Base-by-base conservation (phyloP, 2,888 invertebrate genomes). In the Heliconius hortense region DNA sequence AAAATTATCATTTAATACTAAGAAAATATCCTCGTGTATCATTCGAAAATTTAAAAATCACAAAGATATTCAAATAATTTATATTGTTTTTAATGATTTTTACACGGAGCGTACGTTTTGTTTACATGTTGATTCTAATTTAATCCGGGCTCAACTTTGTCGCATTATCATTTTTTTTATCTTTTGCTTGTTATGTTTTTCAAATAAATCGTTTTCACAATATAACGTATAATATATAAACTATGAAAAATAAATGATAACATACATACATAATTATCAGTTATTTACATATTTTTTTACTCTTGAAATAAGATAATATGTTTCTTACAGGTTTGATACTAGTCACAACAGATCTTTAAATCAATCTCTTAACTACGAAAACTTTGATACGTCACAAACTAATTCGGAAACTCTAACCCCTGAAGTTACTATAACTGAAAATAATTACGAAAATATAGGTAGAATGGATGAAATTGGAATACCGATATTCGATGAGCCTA, bases 311-410 rank as follows among this genome's bases (percentile, higher is more conserved):
- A 60, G 48, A 43, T 53, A 35, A 26, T 21, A 59, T 70, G 53
- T 72, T 43, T 26, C 56, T 73, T 89, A 74, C 88, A 94, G 94
- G 79, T 94, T 94, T 73, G 94, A 94, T 85, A 94, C 94, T 88
- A 91, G 91, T 90, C 93, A 92, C 77, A 87, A 83, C 75, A 84
- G 86, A 75, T 87, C 82, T 80, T 88, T 88, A 76, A 91, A 87
- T 79, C 87, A 89, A 78, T 89, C 91, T 1, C 81, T 90, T 0
- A 91, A 94, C 79, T 95, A 95, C 84, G 95, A 95, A 82, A 95
- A 95, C 85, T 95, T 94, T 24, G 92, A 94, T 26, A 79, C 90
- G 4, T 79, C 90, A 76, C 82, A 82, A 64, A 80, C 85, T 1
- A 88, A 91, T 79, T 70, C 78, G 2, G 87, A 86, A 56, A 89